Conservation (phyloP, 53 echinoderm and acorn worm species). For the Astropecten irregularis region DNA sequence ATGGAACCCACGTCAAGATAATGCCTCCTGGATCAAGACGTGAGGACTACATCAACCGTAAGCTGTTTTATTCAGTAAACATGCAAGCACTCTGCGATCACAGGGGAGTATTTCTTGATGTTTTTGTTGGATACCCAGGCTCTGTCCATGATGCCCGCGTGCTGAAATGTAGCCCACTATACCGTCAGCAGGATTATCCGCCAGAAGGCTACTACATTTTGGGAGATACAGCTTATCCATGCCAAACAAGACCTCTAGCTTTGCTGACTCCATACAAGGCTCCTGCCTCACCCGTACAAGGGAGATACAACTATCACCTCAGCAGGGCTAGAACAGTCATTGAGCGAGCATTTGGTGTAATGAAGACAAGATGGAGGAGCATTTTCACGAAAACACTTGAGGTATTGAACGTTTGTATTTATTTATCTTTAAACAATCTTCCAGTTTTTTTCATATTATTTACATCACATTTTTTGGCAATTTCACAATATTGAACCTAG, state of each 20-base stretch:
- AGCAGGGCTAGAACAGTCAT: slow-evolving; percentile 1
- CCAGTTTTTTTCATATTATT: no score
- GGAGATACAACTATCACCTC: not conserved
- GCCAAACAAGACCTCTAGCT: not conserved
- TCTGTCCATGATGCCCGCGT: slow-evolving; percentile 17
- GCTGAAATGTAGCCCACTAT: not conserved
- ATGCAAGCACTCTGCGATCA: slow-evolving; percentile 61
- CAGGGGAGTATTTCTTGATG: slow-evolving; percentile 23
- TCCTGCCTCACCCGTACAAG: not conserved
- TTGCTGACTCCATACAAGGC: not conserved
- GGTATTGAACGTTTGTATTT: no score
- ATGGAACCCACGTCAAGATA: slow-evolving; percentile 67
- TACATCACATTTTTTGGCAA: no score
- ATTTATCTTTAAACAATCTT: no score
- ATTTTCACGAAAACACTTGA: slow-evolving; percentile 18
- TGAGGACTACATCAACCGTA: slow-evolving; percentile 54
- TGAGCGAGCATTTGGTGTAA: not conserved
- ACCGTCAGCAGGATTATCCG: not conserved
- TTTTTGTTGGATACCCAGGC: slow-evolving; percentile 28
- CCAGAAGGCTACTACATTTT: slow-evolving; percentile 11
- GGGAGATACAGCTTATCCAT: slow-evolving; percentile 21
- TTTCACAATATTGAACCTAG: no score
- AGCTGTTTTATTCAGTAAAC: slow-evolving; percentile 12
- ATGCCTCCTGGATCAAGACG: slow-evolving; percentile 38
- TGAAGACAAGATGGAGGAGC: slow-evolving; percentile 20